A percentile compares a stretch with the other conserved stretches of the same genome.
These are phyloP conservation scores for Crambe crambe DNA, from an alignment of 37 sponge, comb jelly and placozoan species.

Conservation along the genomic window DNA sequence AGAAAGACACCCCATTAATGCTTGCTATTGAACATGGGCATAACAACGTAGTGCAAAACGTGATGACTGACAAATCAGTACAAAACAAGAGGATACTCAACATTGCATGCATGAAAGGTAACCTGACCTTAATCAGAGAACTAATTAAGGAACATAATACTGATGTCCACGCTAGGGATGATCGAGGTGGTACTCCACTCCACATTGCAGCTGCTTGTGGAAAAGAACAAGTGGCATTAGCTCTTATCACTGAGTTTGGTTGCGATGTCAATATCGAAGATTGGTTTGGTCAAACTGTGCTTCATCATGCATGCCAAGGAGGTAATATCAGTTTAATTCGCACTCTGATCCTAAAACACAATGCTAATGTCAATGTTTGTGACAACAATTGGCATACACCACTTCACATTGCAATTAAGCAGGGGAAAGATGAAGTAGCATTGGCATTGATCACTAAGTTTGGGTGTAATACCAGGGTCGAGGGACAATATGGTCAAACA, in stretches of 20 bases:
- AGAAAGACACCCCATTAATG: background rate
- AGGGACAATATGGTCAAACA: too few relatives aligned
- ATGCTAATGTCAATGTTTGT: constrained; percentile 21
- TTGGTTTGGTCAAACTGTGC: background rate
- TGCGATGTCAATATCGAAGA: background rate
- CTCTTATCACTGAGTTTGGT: constrained; percentile 5
- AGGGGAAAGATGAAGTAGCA: too few relatives aligned
- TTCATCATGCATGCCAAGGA: too few relatives aligned
- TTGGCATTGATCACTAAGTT: too few relatives aligned
- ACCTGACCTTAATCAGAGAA: background rate
- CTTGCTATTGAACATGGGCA: background rate
- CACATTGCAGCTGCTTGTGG: background rate
- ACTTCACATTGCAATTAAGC: constrained; percentile 23
- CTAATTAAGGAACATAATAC: background rate
- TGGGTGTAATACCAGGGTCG: too few relatives aligned
- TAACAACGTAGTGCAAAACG: background rate
- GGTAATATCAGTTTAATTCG: too few relatives aligned
- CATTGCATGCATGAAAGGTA: background rate
- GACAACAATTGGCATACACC: constrained; percentile 10
- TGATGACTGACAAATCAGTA: background rate
- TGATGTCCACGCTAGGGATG: background rate
- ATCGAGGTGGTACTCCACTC: background rate
- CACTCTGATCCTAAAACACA: background rate
- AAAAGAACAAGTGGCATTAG: constrained; percentile 9
- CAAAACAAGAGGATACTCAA: too few relatives aligned